Conservation (phyloP, 2,113 vertebrate genomes). For the Alces alces region DNA sequence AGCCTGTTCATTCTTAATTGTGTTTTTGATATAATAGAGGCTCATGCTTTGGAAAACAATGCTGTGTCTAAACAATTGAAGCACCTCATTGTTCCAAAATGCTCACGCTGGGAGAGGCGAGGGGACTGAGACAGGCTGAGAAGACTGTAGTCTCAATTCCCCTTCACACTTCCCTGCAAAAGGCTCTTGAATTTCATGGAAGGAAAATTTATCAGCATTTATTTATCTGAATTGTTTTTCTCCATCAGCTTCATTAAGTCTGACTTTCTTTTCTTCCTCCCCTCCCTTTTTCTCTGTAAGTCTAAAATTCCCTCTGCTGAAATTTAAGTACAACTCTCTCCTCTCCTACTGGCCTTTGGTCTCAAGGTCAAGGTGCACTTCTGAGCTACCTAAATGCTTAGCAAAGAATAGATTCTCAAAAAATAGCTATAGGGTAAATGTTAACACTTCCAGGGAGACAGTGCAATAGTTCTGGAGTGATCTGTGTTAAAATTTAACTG, state of each 20-base stretch:
- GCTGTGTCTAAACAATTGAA: background rate
- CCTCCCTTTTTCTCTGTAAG: background rate
- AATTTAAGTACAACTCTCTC: background rate
- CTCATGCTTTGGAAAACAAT: background rate
- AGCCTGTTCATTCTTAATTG: background rate
- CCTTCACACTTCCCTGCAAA: background rate
- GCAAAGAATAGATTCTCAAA: background rate
- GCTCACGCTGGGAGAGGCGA: rapidly evolving
- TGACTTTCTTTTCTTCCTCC: background rate
- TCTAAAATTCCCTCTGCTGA: background rate
- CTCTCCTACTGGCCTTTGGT: background rate
- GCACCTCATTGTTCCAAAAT: background rate
- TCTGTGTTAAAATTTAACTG: background rate
- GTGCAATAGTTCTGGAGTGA: background rate
- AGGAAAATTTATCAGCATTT: background rate
- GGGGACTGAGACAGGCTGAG: background rate
- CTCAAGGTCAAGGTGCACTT: background rate
- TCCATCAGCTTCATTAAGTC: background rate
- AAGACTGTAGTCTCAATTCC: background rate
- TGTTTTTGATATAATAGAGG: background rate
- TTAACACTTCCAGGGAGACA: background rate
- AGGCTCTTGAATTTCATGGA: background rate
- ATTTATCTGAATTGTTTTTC: background rate
- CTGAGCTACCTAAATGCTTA: background rate
- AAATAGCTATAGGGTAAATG: background rate